phyloP scores from a whole-genome alignment of 2,113 vertebrate species.

The Perca flavescens region DNA sequence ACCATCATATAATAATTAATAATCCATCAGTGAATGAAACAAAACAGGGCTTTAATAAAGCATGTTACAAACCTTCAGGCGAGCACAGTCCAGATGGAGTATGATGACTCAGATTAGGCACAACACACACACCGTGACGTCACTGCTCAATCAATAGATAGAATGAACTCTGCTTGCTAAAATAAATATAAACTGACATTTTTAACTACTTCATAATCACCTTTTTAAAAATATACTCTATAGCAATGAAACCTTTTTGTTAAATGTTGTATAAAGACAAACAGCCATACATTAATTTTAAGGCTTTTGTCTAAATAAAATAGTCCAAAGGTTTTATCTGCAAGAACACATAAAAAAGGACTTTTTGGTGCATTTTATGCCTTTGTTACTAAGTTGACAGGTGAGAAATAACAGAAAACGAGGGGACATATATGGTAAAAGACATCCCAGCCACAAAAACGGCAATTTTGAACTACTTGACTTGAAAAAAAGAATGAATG shows the following conservation, averaged over 20 bases:
- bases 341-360: too few relatives aligned
- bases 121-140: not conserved
- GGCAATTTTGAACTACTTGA: too few relatives aligned
- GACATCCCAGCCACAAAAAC: too few relatives aligned
- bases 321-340: too few relatives aligned
- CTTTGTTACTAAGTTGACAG: too few relatives aligned
- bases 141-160: constrained; percentile 4
- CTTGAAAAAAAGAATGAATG: too few relatives aligned
- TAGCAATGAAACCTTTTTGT: not conserved
- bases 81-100: constrained; percentile 33
- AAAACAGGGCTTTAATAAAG: constrained; percentile 12
- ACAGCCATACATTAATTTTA: too few relatives aligned
- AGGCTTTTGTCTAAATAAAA: too few relatives aligned
- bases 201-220: not conserved
- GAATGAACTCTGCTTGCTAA: not conserved
- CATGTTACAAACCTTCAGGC: constrained; percentile 5
- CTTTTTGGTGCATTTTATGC: too few relatives aligned
- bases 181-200: not conserved
- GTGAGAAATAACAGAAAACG: too few relatives aligned
- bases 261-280: too few relatives aligned
- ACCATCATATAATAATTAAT: not conserved
- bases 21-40: constrained; percentile 14
- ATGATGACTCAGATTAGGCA: constrained; percentile 19
- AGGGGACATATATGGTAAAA: too few relatives aligned
- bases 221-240: not conserved